Evolutionary conservation across 2,888 invertebrate species (phyloP), one percentile per base, ranked within the genome.

Genomic region (Crepidodera aurea): DNA sequence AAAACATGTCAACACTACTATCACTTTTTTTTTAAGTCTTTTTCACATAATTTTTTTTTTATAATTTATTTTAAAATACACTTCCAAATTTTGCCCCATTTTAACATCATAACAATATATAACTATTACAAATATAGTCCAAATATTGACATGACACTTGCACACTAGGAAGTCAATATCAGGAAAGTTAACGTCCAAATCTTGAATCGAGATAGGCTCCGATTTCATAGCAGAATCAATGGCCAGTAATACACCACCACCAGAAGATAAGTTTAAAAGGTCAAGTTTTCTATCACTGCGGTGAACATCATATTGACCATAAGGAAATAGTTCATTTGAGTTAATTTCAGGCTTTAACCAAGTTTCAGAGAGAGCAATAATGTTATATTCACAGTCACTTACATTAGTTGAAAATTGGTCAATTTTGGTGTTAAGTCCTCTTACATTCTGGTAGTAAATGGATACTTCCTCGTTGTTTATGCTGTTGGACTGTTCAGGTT

Each of bases 401-500:
- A 56, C 16, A 32, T 27, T 46, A 22, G 44, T n/a, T n/a, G 16
- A 12, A 46, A 56, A 32, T 7, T 16, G 13, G 44, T 56, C 44
- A 10, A 44, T 12, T 15, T 44, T 44, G 22, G 27, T 32, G 34
- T 56, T 56, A 5, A 44, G 44, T 10, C 56, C 56, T 46, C 56
- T 56, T 13, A 56, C 46, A 46, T 56, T 56, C 15, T 56, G 34
- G 44, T 44, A 56, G 19, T 44, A 44, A 22, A 56, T 18, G 34
- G 56, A 56, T 27, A 53, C 8, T 10, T 46, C 22, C 16, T n/a
- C 22, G 8, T 25, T 12, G 34, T 19, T 22, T 18, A 32, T 58
- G 13, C 39, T 58, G 58, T 16, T 58, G 48, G 58, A 2, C 10
- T 7, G 32, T 10, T n/a, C n/a, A 6, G 8, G 32, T 32, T 32